Evolutionary conservation across 2,888 invertebrate species (phyloP).

Genomic region (Poecilobothrus nobilitatus): DNA sequence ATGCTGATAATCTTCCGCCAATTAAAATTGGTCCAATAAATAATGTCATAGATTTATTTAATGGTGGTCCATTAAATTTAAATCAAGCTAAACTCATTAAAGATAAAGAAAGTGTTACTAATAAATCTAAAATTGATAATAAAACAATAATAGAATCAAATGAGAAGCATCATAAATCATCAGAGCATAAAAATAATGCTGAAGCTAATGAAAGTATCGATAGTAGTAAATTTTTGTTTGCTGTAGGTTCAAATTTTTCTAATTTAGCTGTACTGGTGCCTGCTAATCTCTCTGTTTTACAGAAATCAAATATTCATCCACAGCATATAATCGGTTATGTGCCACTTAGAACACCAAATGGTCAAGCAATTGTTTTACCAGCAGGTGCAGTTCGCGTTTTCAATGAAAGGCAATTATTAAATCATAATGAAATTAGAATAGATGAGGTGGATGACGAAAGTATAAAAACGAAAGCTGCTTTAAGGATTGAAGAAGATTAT

Average conservation of each 20-base stretch:
- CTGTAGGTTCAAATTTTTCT: not conserved
- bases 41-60: not conserved
- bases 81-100: not conserved
- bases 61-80: slow-evolving; percentile 1
- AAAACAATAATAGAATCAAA: not conserved
- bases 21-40: not conserved
- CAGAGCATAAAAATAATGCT: not conserved
- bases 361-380: slow-evolving; percentile 4
- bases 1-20: not conserved
- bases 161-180: not conserved
- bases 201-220: not conserved
- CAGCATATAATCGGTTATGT: slow-evolving; percentile 9
- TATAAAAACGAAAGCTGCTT: too few relatives aligned
- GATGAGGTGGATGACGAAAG: too few relatives aligned
- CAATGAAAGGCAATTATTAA: too few relatives aligned
- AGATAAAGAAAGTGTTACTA: not conserved
- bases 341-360: slow-evolving; percentile 1
- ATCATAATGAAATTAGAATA: too few relatives aligned
- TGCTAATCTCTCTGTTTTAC: slow-evolving; percentile 2
- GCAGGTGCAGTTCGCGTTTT: slow-evolving; percentile 5
- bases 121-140: not conserved
- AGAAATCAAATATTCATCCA: not conserved
- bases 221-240: not conserved
- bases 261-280: slow-evolving; percentile 9
- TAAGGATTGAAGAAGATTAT: too few relatives aligned